phyloP scores from a whole-genome alignment of 2,113 vertebrate genomes.

The Mus spicilegus region DNA sequence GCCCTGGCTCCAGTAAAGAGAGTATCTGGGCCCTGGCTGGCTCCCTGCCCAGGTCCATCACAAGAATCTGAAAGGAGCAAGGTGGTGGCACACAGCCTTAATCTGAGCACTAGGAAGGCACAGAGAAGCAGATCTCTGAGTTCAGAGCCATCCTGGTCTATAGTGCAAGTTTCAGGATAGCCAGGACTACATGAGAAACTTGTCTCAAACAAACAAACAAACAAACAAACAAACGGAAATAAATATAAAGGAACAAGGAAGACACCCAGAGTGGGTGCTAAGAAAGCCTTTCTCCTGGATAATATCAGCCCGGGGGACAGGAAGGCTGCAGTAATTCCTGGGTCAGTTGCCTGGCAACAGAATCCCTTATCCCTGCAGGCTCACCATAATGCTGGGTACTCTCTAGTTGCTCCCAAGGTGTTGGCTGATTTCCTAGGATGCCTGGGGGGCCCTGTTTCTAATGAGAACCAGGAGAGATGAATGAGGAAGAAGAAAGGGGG shows the following conservation, averaged over 20 bases:
- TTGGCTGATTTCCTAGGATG: background rate
- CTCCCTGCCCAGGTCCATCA: background rate
- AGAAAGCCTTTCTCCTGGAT: constrained; percentile 12
- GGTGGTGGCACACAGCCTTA: background rate
- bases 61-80: background rate
- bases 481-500: background rate
- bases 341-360: constrained; percentile 35
- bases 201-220: background rate
- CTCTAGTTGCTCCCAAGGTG: background rate
- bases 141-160: background rate
- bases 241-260: background rate
- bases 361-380: background rate
- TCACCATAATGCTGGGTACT: background rate
- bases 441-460: background rate
- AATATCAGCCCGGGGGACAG: background rate
- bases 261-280: background rate
- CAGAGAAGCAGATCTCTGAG: background rate
- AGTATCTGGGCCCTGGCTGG: background rate
- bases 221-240: background rate
- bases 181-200: background rate
- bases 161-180: background rate
- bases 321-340: background rate
- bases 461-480: background rate
- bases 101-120: background rate
- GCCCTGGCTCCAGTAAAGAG: background rate